Percentiles rank a stretch among this genome's conserved stretches.
Conservation (phyloP, 2,888 invertebrate species). For the Cotesia congregata region DNA sequence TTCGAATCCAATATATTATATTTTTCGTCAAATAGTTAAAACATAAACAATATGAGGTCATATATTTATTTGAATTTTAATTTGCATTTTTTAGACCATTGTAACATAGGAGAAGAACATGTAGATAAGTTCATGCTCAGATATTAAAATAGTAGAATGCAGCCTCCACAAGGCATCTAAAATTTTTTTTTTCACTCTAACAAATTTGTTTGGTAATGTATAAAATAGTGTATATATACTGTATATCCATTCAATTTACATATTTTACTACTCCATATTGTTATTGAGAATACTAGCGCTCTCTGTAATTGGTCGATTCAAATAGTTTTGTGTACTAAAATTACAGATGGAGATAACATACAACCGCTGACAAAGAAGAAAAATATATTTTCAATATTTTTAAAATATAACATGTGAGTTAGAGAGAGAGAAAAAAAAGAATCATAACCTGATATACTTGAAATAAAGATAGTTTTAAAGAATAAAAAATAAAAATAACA, state of each 20-base stretch:
- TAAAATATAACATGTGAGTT: too few species aligned
- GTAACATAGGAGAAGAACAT: background rate
- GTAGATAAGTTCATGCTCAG: background rate
- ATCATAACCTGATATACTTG: background rate
- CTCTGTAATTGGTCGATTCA: background rate
- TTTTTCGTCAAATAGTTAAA: background rate
- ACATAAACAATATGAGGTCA: background rate
- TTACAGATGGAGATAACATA: background rate
- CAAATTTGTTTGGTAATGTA: background rate
- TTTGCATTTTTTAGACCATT: background rate
- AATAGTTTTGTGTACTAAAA: background rate
- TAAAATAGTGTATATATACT: background rate
- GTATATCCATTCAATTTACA: background rate
- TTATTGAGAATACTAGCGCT: background rate
- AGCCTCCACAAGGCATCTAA: background rate
- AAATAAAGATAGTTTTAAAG: background rate
- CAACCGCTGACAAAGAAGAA: too few species aligned
- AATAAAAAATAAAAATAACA: background rate
- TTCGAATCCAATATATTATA: background rate
- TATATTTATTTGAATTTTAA: background rate
- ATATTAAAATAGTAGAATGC: background rate
- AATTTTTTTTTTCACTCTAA: background rate
- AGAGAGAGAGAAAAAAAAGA: background rate
- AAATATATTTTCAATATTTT: too few species aligned
- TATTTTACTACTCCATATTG: background rate